Evolutionary conservation across 2,888 invertebrate species (phyloP), one percentile per base, ranked within the genome.

Genomic region (Hesperia comma): DNA sequence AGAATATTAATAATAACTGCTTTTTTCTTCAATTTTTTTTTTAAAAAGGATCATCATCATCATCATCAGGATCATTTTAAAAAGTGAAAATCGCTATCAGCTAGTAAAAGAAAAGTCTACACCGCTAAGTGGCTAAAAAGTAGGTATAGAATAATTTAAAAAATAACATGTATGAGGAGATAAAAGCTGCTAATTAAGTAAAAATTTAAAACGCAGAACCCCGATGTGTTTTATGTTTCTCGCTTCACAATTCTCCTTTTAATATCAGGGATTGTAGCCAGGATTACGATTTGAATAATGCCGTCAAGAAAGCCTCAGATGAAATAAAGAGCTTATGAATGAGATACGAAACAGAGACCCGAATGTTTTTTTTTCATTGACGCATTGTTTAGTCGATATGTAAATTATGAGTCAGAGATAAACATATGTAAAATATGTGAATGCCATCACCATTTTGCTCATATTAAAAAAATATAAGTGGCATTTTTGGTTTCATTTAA

Each of bases 251-350:
- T 71, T 72, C 69, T 72, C 71, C 77, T 78, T 79, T 79, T 78
- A 79, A 80, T 78, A 78, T 77, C 69, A 70, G 69, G 74, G 73
- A 75, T 78, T 75, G 78, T 75, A 70, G 63, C 66, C 68, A 64
- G 72, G 75, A 74, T 71, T 74, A 76, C 70, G 75, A 78, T 80
- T 81, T 79, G 77, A 81, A 81, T 81, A 79, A 81, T 76, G 71
- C 74, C 75, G 70, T 76, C 78, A 78, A 77, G 75, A 75, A 76
- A 75, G 72, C 77, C 75, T 73, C 70, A 75, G 75, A 76, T 73
- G 74, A 75, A 77, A 79, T 77, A 80, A 76, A 74, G 74, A 75
- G 76, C 75, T 76, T 75, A 74, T 70, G 74, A 74, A 73, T 75
- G 74, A 73, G 70, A 69, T 70, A 69, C 68, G 73, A 73, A 75